Percentiles rank a stretch among this genome's conserved stretches.
phyloP scores from a whole-genome alignment of 2,888 invertebrate species.

The Rhorus exstirpatorius region DNA sequence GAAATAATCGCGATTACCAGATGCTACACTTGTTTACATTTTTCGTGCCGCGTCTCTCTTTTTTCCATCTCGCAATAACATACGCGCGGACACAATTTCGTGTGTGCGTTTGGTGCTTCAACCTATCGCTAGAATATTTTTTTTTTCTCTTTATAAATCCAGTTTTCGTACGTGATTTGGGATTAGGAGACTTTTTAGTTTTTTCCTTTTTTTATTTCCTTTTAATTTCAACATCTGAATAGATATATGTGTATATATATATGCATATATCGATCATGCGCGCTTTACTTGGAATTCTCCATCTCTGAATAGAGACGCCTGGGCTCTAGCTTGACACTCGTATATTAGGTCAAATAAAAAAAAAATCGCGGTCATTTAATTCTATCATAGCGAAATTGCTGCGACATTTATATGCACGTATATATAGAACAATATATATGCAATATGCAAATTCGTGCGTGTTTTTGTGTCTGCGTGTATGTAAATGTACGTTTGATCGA shows the following conservation, averaged over 20 bases:
- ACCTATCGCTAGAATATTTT: no score
- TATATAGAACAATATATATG: neutral
- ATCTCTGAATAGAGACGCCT: slow-evolving; percentile 40
- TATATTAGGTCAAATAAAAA: slow-evolving; percentile 54
- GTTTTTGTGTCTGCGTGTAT: neutral
- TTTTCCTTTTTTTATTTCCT: no score
- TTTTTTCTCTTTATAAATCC: no score
- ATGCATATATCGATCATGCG: slow-evolving; percentile 26
- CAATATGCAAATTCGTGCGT: slow-evolving; percentile 3
- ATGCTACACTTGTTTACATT: slow-evolving; percentile 26
- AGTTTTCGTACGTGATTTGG: no score
- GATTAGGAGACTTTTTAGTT: no score
- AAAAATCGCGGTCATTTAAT: slow-evolving; percentile 65
- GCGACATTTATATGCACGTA: slow-evolving; percentile 10
- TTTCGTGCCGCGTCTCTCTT: no score
- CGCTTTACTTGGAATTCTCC: slow-evolving; percentile 44
- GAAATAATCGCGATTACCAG: slow-evolving; percentile 53
- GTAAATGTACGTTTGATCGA: slow-evolving; percentile 25
- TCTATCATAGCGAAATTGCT: slow-evolving; percentile 52
- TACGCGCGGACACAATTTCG: no score
- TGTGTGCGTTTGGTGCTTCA: no score
- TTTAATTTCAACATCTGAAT: no score
- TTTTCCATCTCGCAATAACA: no score
- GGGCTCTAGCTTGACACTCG: slow-evolving; percentile 38
- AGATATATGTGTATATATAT: slow-evolving; percentile 7